Conservation (phyloP, 2,113 vertebrate species). For the Paradisaea rubra region DNA sequence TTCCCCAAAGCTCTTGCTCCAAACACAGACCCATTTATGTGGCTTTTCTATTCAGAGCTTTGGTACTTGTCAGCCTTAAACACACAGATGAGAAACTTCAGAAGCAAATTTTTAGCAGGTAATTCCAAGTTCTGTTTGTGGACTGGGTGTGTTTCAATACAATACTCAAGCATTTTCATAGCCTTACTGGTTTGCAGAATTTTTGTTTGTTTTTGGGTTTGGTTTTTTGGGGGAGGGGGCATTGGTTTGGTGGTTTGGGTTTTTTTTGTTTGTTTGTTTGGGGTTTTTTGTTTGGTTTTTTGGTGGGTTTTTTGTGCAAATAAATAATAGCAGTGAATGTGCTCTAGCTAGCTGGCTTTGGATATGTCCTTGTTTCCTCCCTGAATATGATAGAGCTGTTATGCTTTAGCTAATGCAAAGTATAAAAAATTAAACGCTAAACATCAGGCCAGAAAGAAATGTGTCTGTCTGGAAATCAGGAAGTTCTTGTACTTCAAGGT, state of each 20-base stretch:
- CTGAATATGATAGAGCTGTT: background rate
- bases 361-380: background rate
- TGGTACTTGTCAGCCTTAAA: background rate
- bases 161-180: background rate
- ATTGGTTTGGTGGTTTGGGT: background rate
- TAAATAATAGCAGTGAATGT: background rate
- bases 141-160: background rate
- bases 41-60: background rate
- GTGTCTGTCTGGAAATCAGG: background rate
- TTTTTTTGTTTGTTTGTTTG: too few species aligned
- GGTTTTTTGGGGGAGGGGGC: background rate
- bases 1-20: background rate
- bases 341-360: background rate
- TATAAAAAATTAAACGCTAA: background rate
- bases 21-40: rapidly evolving
- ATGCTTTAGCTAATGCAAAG: background rate
- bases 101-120: background rate
- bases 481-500: background rate
- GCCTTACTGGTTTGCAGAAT: background rate
- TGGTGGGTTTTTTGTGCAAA: background rate
- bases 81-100: background rate
- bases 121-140: background rate
- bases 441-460: background rate
- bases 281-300: background rate
- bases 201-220: background rate